Evolutionary conservation across 2,113 vertebrate species (phyloP).

Genomic region (Phylloscopus whistleri): DNA sequence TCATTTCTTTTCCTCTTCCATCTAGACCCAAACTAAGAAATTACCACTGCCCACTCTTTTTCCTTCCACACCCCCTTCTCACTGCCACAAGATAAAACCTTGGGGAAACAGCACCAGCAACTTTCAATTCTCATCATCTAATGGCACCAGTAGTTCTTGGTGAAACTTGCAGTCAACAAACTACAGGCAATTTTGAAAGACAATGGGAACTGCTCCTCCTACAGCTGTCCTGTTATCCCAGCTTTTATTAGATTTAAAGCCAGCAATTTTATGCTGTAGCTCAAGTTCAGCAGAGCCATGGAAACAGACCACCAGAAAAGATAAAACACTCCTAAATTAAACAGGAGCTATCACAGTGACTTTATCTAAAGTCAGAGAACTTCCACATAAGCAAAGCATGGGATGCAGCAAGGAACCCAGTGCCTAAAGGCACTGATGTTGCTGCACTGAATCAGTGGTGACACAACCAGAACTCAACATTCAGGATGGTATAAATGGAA

Average conservation of each 20-base stretch:
- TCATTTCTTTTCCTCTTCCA: neutral
- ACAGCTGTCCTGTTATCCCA: conserved; percentile 64
- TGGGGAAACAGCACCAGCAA: conserved; percentile 52
- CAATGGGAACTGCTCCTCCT: conserved; percentile 63
- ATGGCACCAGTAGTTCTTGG: conserved; percentile 51
- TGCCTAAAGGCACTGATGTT: neutral
- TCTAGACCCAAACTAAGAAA: conserved; percentile 10
- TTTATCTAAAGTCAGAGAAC: neutral
- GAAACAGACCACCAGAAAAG: conserved; percentile 60
- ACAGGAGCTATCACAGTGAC: neutral
- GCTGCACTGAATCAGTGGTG: fast-evolving
- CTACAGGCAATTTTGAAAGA: conserved; percentile 61
- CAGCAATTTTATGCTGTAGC: conserved; percentile 30
- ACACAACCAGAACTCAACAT: fast-evolving
- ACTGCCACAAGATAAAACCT: conserved; percentile 28
- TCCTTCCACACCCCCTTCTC: neutral
- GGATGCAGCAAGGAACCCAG: neutral
- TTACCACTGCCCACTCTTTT: neutral
- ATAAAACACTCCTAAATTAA: conserved; percentile 50
- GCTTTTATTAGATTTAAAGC: conserved; percentile 69
- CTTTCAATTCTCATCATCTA: conserved; percentile 66
- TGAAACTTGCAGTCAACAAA: conserved; percentile 67
- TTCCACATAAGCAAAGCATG: neutral
- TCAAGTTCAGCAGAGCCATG: conserved; percentile 51
- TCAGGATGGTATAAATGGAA: neutral